Evolutionary conservation across 1,140 invertebrate species (phyloP).

Genomic region (Sycophila sp.): DNA sequence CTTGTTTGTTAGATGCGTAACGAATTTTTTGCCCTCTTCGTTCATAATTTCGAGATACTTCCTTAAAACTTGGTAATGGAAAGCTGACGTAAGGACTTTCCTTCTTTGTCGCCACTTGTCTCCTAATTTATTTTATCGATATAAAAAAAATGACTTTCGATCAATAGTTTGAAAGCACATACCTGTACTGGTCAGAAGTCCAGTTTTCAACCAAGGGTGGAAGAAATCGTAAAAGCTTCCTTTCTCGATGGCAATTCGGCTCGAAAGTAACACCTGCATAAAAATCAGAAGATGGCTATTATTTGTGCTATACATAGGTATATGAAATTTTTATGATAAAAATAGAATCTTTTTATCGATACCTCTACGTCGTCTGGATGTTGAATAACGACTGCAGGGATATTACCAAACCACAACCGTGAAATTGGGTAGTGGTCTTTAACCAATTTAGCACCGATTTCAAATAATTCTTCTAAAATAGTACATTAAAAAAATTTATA

Average conservation of each 20-base stretch:
- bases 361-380: constrained; percentile 51
- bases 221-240: constrained; percentile 69
- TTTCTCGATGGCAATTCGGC: constrained; percentile 71
- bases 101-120: constrained; percentile 81
- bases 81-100: constrained; percentile 87
- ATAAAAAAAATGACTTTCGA: background rate
- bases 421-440: constrained; percentile 47
- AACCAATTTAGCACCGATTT: too few relatives aligned
- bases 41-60: constrained; percentile 71
- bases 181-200: constrained; percentile 70
- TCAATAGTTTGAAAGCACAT: too few relatives aligned
- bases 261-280: constrained; percentile 48
- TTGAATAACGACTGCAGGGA: constrained; percentile 24
- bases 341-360: background rate
- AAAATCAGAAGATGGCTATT: background rate
- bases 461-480: background rate
- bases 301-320: background rate
- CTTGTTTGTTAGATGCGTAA: constrained; percentile 45
- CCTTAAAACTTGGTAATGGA: constrained; percentile 88
- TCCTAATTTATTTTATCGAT: constrained; percentile 64
- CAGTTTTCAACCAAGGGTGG: constrained; percentile 74
- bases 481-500: too few relatives aligned
- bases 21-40: constrained; percentile 45
- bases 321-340: background rate
- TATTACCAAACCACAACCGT: constrained; percentile 25